These are phyloP conservation scores for Lipotes vexillifer DNA, from an alignment of 2,113 vertebrate genomes.

Conservation along the genomic window DNA sequence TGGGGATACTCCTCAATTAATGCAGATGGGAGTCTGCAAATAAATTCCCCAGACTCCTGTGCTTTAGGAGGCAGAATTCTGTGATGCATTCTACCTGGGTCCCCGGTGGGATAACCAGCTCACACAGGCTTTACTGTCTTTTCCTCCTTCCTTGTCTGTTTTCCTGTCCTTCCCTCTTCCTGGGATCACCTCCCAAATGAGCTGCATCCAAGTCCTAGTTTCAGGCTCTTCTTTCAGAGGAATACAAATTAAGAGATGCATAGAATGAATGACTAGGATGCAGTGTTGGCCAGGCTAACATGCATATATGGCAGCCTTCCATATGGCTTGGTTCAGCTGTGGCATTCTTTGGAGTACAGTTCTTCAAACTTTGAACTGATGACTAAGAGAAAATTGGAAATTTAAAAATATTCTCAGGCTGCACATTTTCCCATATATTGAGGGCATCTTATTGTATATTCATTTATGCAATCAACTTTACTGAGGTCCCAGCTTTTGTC, in stretches of 20 bases:
- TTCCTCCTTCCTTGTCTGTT: not conserved
- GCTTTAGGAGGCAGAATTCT: not conserved
- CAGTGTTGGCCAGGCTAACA: not conserved
- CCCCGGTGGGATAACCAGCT: not conserved
- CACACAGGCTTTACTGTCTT: not conserved
- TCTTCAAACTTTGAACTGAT: not conserved
- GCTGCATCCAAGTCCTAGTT: not conserved
- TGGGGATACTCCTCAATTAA: not conserved
- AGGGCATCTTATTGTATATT: not conserved
- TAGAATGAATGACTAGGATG: not conserved
- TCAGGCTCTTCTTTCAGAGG: not conserved
- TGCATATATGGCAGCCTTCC: not conserved
- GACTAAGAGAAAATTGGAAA: not conserved
- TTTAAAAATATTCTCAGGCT: not conserved
- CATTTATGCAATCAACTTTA: not conserved
- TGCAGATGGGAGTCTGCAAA: not conserved
- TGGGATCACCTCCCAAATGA: not conserved
- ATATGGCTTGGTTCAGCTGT: not conserved
- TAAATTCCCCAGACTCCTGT: not conserved
- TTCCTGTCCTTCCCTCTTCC: not conserved
- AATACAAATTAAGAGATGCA: not conserved
- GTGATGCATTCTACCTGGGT: not conserved
- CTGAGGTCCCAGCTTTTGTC: not conserved
- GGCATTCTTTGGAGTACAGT: not conserved
- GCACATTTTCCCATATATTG: not conserved